Base-by-base conservation (phyloP, 2,888 invertebrate species). In the Drosophila mettleri region DNA sequence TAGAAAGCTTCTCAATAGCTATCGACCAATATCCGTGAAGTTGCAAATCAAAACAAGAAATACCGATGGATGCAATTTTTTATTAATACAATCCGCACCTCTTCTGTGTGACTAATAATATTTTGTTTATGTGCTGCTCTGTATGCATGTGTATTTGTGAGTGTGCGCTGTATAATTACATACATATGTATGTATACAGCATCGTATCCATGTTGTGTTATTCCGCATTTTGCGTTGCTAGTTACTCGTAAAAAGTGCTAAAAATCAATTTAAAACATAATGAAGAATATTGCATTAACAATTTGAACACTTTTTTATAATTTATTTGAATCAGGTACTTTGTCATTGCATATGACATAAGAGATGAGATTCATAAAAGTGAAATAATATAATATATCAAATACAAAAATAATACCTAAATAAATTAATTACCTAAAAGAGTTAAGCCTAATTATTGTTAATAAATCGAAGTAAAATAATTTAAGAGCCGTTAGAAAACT, bases 161-260 rank as follows among this genome's bases (percentile, higher is more conserved):
- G 74, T 51, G 60, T 77, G 69, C 73, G 64, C 67, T 61, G 31
- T 55, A 45, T 53, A 39, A 31, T 27, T 31, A 41, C 33, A 34
- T 39, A 49, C 27, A 0, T 34, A 22, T 48, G 14, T 49, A 46
- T 36, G 48, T 60, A 49, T 33, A 24, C 41, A 22, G 20, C 12
- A 6, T 45, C 45, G 16, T 2, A 0, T 18, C 27, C 29, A 27
- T 27, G 29, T 29, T 29, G 18, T 46, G 16, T 29, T 12, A 46
- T 12, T 14, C 18, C 12, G 18, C 29, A 46, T 7, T 45, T 12
- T 12, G 16, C 7, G 12, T 12, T 10, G 16, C 16, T 45, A 45
- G 24, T n/a, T n/a, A 16, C 16, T 16, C n/a, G 45, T 29, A 18
- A 7, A 24, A 24, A 43, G n/a, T 43, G 41, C 41, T 29, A 29